Conservation (phyloP, 1,140 invertebrate genomes). For the Cardiocondyla obscurior region DNA sequence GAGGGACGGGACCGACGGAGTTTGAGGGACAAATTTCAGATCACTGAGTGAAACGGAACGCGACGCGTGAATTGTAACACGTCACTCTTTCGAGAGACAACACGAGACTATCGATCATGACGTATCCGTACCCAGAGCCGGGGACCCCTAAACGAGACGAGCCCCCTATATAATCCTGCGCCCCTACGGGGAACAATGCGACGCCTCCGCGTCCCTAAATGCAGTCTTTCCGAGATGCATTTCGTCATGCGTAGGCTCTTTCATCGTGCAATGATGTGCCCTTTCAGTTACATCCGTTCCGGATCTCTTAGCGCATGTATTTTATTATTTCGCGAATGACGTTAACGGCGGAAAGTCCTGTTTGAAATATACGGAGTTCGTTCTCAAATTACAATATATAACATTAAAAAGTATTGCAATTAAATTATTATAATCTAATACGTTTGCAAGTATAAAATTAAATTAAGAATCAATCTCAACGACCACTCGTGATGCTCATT, state of each 20-base stretch:
- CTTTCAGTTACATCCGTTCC: conserved; percentile 53
- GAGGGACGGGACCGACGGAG: neutral
- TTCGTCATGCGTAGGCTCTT: conserved; percentile 72
- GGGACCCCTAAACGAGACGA: conserved; percentile 71
- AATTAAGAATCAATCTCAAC: neutral
- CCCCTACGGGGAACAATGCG: conserved; percentile 78
- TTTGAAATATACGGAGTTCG: neutral
- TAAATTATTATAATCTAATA: neutral
- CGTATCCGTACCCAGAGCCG: conserved; percentile 74
- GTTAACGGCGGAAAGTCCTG: neutral
- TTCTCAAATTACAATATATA: neutral
- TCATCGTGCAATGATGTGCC: conserved; percentile 37
- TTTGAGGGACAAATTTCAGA: conserved; percentile 15
- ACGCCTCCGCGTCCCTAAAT: conserved; percentile 71
- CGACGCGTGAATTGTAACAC: conserved; percentile 44
- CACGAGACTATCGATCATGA: conserved; percentile 79
- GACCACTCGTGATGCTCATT: neutral
- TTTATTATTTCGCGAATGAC: neutral
- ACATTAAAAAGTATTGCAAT: neutral
- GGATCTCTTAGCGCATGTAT: neutral
- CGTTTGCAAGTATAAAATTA: neutral
- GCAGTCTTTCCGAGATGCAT: conserved; percentile 68
- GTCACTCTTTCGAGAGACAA: conserved; percentile 73
- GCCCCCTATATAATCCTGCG: conserved; percentile 75
- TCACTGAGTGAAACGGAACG: conserved; percentile 18